Evolutionary conservation across 2,888 invertebrate genomes (phyloP).

Genomic region (Fragum sueziense): DNA sequence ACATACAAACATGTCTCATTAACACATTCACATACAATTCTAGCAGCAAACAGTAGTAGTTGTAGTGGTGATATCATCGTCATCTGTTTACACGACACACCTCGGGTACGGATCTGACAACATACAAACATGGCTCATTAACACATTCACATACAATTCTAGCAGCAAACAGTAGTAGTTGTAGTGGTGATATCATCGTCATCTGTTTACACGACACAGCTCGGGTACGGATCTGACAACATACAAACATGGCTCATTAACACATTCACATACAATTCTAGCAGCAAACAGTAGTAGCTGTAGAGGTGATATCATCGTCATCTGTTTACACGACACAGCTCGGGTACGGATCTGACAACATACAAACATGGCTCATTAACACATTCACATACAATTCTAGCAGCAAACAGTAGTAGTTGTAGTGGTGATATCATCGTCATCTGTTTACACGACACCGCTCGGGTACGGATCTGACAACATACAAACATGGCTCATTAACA

Average conservation of each 20-base stretch:
- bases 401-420: slow-evolving; percentile 95
- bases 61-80: slow-evolving; percentile 98
- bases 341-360: slow-evolving; percentile 93
- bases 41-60: slow-evolving; percentile 93
- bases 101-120: slow-evolving; percentile 94
- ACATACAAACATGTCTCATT: background rate
- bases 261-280: too few relatives aligned
- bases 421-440: slow-evolving; percentile 97
- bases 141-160: too few relatives aligned
- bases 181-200: slow-evolving; percentile 97
- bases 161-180: slow-evolving; percentile 94
- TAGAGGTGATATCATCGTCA: slow-evolving; percentile 97
- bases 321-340: slow-evolving; percentile 97
- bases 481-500: too few relatives aligned
- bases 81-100: slow-evolving; percentile 97
- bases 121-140: too few relatives aligned
- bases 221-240: slow-evolving; percentile 93
- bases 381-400: too few relatives aligned
- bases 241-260: too few relatives aligned
- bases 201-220: slow-evolving; percentile 98
- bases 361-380: too few relatives aligned
- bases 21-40: too few relatives aligned
- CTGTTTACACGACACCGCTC: slow-evolving; percentile 98
- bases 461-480: slow-evolving; percentile 89
- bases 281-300: slow-evolving; percentile 96